Percentiles rank a stretch among this genome's conserved stretches.
These are phyloP conservation scores for Anseranas semipalmata DNA, from an alignment of 2,113 vertebrate genomes.

Conservation along the genomic window DNA sequence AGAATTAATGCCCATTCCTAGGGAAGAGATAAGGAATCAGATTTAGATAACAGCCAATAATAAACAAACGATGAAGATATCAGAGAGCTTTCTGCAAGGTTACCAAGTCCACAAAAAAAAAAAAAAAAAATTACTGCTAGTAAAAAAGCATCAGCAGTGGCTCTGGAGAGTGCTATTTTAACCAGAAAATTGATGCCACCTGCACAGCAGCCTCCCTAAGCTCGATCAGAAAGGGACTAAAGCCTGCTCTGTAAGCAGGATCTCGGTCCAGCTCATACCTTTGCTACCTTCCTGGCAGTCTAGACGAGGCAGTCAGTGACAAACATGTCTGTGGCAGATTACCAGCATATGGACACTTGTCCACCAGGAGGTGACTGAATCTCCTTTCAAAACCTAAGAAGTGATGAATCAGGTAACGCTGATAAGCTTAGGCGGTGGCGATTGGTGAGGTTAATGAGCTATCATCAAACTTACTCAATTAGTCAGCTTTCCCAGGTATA, in stretches of 20 bases:
- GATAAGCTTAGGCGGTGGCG: not conserved
- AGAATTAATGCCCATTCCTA: constrained; percentile 96
- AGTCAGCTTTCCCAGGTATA: not conserved
- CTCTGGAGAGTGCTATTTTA: not conserved
- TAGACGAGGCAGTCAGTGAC: not conserved
- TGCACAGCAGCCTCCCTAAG: not conserved
- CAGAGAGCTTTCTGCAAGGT: not conserved
- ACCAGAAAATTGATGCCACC: not conserved
- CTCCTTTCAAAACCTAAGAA: not conserved
- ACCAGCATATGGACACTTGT: not conserved
- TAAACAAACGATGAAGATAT: not conserved
- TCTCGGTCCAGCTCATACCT: not conserved
- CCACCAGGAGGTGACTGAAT: not conserved
- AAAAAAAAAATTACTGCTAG: not conserved
- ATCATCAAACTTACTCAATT: constrained; percentile 21
- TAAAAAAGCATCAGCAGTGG: not conserved
- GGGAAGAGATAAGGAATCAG: constrained; percentile 57
- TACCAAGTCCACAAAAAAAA: fast-evolving
- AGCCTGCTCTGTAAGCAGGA: not conserved
- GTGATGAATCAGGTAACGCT: not conserved
- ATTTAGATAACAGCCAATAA: constrained; percentile 46
- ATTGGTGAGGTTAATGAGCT: constrained; percentile 50
- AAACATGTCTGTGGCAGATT: not conserved
- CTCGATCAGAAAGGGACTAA: not conserved
- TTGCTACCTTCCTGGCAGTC: not conserved